Base-by-base conservation (phyloP, 2,888 invertebrate species). In the Euspilapteryx auroguttella region DNA sequence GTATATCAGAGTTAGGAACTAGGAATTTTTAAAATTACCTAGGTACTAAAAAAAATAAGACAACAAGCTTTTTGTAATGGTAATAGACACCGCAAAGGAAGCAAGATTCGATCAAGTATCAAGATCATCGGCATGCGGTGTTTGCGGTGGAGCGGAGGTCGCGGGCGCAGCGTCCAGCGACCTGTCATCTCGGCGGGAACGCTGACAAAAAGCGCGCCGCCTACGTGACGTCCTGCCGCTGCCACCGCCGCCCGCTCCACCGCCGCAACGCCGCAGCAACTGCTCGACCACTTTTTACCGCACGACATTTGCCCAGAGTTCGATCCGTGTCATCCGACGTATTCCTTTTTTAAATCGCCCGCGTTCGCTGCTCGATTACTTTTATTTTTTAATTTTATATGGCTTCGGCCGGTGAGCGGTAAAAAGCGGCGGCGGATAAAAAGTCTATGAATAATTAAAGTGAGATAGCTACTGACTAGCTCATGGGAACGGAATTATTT, bases 271-370 rank as follows among this genome's bases (percentile, higher is more conserved):
- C 47, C 35, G 46, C 40, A 41, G 47, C 43, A 46, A 47, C 47
- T 52, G 56, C 53, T 54, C 57, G 64, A 73, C 75, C 64, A 68
- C 71, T 75, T 75, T 75, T 75, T 73, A 73, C 62, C 55, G 63
- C 66, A 73, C 75, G 75, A 73, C 75, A 75, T 75, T 75, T 73
- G 73, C 75, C 75, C 73, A 65, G 75, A 73, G 75, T 75, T 75
- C 75, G 73, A 71, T 69, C 73, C 73, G 66, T 75, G 75, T 75
- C 75, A 73, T 71, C 68, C 64, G 69, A 68, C 73, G 63, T 71
- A 69, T 69, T 71, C 66, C 69, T 75, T 71, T 75, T 73, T 71
- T 64, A 64, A 71, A 71, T 68, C 71, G 66, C 68, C 59, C 57
- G 27, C 58, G 38, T 31, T 27, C 55, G 30, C 42, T 47, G 53